These are phyloP conservation scores for Sminthurides bifidus DNA, from an alignment of 1,140 invertebrate species.

Conservation along the genomic window DNA sequence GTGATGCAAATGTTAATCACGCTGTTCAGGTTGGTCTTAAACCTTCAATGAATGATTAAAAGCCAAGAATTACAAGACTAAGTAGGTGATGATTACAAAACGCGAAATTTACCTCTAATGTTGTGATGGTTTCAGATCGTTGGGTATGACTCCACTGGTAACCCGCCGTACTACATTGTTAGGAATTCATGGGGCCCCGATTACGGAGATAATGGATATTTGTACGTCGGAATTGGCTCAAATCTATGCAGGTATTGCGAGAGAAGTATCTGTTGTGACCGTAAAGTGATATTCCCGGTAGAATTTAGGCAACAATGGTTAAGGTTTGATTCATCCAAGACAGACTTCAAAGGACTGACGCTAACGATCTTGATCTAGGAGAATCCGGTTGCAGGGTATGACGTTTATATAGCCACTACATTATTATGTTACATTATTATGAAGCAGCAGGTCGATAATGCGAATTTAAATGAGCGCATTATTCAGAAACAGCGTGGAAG, in stretches of 20 bases:
- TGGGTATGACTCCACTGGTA: constrained; percentile 61
- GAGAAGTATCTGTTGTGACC: constrained; percentile 19
- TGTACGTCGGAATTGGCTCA: constrained; percentile 59
- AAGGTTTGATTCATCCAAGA: neutral
- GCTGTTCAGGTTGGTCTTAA: constrained; percentile 46
- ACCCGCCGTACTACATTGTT: constrained; percentile 69
- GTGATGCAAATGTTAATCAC: constrained; percentile 60
- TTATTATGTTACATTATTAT: too few species aligned
- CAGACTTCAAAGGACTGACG: neutral
- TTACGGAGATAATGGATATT: constrained; percentile 65
- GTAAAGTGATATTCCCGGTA: constrained; percentile 7
- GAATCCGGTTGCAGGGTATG: too few species aligned
- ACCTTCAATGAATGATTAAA: neutral
- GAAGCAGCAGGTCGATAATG: too few species aligned
- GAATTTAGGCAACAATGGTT: neutral
- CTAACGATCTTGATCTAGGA: too few species aligned
- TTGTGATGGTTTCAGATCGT: constrained; percentile 47
- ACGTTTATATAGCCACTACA: too few species aligned
- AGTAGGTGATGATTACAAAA: neutral
- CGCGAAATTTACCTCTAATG: neutral
- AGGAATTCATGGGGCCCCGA: constrained; percentile 71
- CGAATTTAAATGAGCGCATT: too few species aligned
- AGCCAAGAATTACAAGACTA: neutral
- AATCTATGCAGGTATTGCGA: constrained; percentile 61
- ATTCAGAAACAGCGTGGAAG: too few species aligned